Conservation (phyloP, 2,888 invertebrate genomes). For the Diplolepis rosae region DNA sequence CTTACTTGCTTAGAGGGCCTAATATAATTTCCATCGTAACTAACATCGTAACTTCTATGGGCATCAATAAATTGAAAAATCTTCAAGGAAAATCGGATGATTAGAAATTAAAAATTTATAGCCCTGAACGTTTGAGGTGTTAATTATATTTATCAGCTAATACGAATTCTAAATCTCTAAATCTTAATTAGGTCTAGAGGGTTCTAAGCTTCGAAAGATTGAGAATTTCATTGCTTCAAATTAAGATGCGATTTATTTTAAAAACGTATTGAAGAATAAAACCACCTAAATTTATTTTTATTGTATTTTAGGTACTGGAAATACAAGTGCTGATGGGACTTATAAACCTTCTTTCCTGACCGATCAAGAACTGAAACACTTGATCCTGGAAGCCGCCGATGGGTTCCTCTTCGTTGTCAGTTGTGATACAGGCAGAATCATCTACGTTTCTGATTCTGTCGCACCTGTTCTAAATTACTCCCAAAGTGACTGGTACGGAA, state of each 20-base stretch:
- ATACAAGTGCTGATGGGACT: conserved; percentile 96
- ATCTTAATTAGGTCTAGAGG: neutral
- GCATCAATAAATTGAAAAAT: conserved; percentile 29
- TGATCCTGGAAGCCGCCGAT: conserved; percentile 99
- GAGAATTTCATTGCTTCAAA: neutral
- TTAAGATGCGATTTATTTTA: neutral
- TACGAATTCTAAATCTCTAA: neutral
- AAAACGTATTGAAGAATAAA: neutral
- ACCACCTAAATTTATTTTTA: neutral
- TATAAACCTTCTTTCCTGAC: conserved; percentile 99
- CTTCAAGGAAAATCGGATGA: neutral
- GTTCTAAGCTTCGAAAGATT: neutral
- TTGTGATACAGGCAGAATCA: conserved; percentile 97
- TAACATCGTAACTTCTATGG: neutral
- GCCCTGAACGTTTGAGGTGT: neutral
- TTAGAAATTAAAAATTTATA: neutral
- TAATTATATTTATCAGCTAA: neutral
- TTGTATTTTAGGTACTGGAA: conserved; percentile 86
- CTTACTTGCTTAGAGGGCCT: conserved; percentile 24
- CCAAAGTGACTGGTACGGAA: conserved; percentile 98
- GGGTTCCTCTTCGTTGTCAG: conserved; percentile 97
- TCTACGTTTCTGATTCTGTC: conserved; percentile 99
- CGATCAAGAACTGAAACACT: conserved; percentile 98
- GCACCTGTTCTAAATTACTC: conserved; percentile 97
- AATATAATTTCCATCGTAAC: conserved; percentile 26